These are phyloP conservation scores for Myotis pilosus DNA, from an alignment of 2,797 vertebrate genomes.

Conservation along the genomic window DNA sequence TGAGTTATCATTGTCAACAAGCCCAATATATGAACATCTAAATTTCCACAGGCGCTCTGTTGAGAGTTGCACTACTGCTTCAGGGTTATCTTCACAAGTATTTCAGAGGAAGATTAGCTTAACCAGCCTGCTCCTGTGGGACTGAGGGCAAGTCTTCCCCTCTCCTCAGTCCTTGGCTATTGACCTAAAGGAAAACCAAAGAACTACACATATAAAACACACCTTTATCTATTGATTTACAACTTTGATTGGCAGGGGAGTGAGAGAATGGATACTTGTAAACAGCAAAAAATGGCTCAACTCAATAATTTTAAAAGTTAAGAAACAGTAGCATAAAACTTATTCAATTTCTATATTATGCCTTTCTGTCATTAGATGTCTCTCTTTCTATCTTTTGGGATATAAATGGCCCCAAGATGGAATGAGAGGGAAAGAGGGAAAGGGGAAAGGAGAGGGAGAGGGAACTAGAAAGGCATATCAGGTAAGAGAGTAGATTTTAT, in stretches of 20 bases:
- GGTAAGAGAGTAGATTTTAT: neutral
- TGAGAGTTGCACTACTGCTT: neutral
- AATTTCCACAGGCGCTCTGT: neutral
- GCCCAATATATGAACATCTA: neutral
- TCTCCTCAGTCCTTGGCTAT: neutral
- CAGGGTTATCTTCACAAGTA: neutral
- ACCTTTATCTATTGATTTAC: neutral
- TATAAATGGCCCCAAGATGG: neutral
- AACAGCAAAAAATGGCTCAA: slow-evolving; percentile 25
- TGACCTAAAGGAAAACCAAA: slow-evolving; percentile 15
- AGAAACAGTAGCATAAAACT: neutral
- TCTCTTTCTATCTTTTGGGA: slow-evolving; percentile 13
- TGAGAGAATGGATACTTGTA: neutral
- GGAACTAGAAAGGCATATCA: neutral
- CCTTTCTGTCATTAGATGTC: neutral
- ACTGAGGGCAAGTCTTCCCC: neutral
- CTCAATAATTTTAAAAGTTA: neutral
- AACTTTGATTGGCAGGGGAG: neutral
- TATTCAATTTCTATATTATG: neutral
- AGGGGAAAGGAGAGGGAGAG: neutral
- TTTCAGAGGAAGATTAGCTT: neutral
- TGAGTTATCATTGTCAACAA: neutral
- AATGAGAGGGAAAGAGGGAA: neutral
- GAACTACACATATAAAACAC: neutral
- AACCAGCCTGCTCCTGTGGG: neutral